Conservation (phyloP, 2,113 vertebrate genomes). For the Gallinago paraguaiae region DNA sequence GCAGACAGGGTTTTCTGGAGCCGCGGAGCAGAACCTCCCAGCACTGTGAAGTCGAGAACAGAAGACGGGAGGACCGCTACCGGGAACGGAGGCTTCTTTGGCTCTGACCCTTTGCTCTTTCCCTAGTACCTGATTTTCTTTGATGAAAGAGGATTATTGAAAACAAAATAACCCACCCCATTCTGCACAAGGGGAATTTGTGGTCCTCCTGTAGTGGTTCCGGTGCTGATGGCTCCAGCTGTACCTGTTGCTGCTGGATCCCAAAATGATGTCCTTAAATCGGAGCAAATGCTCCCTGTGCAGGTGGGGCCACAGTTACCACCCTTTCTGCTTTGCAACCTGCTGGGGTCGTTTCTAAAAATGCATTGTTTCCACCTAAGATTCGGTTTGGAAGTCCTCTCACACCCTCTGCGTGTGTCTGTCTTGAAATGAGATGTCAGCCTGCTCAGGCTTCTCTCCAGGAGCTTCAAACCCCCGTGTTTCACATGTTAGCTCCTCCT, state of each 20-base stretch:
- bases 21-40: background rate
- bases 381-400: background rate
- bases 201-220: fast-evolving
- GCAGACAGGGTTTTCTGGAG: background rate
- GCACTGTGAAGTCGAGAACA: background rate
- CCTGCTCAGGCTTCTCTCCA: background rate
- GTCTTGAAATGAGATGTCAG: background rate
- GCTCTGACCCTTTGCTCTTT: background rate
- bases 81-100: background rate
- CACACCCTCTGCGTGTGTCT: fast-evolving
- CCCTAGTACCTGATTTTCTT: background rate
- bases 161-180: background rate
- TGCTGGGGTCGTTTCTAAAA: background rate
- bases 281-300: background rate
- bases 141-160: background rate
- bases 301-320: background rate
- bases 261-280: background rate
- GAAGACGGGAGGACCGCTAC: background rate
- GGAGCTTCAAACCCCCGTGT: background rate
- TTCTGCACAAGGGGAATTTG: background rate
- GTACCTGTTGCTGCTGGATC: background rate
- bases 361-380: background rate
- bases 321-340: background rate
- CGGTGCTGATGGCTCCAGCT: background rate
- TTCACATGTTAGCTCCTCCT: constrained; percentile 28